Percentiles rank a stretch among this genome's conserved stretches.
Conservation (phyloP, 2,113 vertebrate genomes). For the Prionailurus viverrinus region DNA sequence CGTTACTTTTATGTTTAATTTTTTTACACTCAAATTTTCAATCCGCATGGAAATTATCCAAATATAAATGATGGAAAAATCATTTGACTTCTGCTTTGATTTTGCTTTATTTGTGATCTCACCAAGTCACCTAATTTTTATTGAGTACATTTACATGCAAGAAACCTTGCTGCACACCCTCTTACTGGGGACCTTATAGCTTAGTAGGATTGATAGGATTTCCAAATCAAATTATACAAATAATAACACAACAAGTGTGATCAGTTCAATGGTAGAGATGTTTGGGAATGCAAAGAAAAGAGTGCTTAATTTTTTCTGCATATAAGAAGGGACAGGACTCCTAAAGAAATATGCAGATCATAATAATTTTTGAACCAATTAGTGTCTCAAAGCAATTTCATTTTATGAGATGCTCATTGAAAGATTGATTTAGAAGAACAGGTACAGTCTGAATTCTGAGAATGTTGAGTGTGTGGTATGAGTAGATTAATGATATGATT, state of each 20-base stretch:
- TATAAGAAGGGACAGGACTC: neutral
- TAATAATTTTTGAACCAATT: neutral
- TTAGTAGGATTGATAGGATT: neutral
- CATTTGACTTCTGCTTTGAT: constrained; percentile 19
- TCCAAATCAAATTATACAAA: neutral
- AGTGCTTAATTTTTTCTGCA: neutral
- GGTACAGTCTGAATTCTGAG: neutral
- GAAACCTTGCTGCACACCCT: neutral
- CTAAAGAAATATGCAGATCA: neutral
- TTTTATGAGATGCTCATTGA: neutral
- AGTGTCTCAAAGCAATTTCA: neutral
- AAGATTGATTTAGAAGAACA: neutral
- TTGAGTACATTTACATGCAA: neutral
- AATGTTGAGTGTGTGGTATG: neutral
- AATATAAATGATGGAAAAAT: neutral
- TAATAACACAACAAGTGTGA: neutral
- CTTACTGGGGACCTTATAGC: neutral
- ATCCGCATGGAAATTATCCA: neutral
- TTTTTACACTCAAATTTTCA: constrained; percentile 14
- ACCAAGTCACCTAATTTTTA: neutral
- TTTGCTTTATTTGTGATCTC: neutral
- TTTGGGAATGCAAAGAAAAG: neutral
- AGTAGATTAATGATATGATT: neutral
- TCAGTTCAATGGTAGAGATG: neutral
- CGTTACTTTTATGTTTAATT: neutral